phyloP scores from a whole-genome alignment of 2,113 vertebrate genomes.

The Chlorodrepanis virens region DNA sequence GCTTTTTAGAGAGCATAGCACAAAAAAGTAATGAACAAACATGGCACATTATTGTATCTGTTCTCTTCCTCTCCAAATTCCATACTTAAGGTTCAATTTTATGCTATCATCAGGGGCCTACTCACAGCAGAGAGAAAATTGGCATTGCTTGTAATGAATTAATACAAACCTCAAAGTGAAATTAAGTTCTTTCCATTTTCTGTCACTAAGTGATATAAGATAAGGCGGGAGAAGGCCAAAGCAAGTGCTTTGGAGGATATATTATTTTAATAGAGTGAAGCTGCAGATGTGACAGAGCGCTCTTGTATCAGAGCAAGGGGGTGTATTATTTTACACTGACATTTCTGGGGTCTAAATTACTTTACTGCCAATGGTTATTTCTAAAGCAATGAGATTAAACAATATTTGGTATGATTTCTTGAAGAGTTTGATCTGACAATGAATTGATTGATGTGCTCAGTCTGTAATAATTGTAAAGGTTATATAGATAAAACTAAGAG shows the following conservation, averaged over 20 bases:
- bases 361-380: not conserved
- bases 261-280: slow-evolving; percentile 27
- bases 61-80: not conserved
- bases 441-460: not conserved
- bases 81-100: not conserved
- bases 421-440: not conserved
- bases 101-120: not conserved
- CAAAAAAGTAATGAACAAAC: not conserved
- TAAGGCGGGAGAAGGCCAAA: slow-evolving; percentile 7
- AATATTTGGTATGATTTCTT: not conserved
- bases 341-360: slow-evolving; percentile 17
- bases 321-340: not conserved
- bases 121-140: not conserved
- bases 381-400: not conserved
- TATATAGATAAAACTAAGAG: not conserved
- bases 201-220: not conserved
- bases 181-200: slow-evolving; percentile 14
- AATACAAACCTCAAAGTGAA: not conserved
- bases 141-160: not conserved
- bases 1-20: not conserved
- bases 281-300: not conserved
- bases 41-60: rapidly evolving
- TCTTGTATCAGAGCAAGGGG: not conserved
- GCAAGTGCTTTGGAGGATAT: not conserved
- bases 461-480: not conserved